A percentile compares a stretch with the other conserved stretches of the same genome.
These are phyloP conservation scores for Mormyrops attenuatus DNA, from an alignment of 2,797 vertebrate genomes.

Conservation along the genomic window DNA sequence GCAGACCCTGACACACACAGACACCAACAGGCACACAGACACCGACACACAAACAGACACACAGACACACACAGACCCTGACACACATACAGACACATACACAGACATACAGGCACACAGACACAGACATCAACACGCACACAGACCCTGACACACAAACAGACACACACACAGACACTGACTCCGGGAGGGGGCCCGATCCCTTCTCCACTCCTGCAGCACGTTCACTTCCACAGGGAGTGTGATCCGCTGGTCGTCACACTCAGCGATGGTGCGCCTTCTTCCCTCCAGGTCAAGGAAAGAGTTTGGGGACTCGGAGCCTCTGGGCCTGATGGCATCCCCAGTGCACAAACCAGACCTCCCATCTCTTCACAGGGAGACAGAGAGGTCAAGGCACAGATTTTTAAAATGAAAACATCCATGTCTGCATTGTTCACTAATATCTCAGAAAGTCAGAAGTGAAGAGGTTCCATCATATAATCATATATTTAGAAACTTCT, in stretches of 20 bases:
- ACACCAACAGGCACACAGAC: not conserved
- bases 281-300: conserved; percentile 75
- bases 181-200: conserved; percentile 70
- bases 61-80: too few species aligned
- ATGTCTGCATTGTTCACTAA: not conserved
- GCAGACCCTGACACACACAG: too few species aligned
- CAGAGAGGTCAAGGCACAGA: not conserved
- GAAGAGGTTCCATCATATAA: not conserved
- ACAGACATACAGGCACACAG: not conserved
- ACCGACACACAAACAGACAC: not conserved
- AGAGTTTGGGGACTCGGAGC: conserved; percentile 79
- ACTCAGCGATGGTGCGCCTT: conserved; percentile 63
- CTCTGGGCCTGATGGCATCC: conserved; percentile 49
- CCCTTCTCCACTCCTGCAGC: conserved; percentile 70
- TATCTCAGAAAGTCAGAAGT: not conserved
- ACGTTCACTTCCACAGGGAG: conserved; percentile 57
- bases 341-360: conserved; percentile 35
- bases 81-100: too few species aligned
- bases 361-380: conserved; percentile 58
- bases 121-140: not conserved
- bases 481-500: not conserved
- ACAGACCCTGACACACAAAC: not conserved
- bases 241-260: conserved; percentile 50
- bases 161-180: conserved; percentile 29
- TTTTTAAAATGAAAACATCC: not conserved